phyloP scores from a whole-genome alignment of 2,113 vertebrate species.

The Polyodon spathula region DNA sequence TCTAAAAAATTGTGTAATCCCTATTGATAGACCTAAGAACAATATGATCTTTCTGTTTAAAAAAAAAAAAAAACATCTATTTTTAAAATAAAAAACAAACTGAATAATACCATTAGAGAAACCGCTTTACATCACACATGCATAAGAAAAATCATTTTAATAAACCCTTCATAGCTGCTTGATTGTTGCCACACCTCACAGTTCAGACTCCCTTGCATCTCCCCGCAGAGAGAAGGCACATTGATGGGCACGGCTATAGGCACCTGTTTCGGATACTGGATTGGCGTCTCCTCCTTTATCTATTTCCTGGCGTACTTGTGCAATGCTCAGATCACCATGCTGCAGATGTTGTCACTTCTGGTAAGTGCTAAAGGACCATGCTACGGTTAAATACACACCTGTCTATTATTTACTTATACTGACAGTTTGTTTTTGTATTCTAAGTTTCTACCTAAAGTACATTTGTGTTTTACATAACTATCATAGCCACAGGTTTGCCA shows the following conservation, averaged over 20 bases:
- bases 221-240: constrained; percentile 82
- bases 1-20: too few relatives aligned
- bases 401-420: not conserved
- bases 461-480: too few relatives aligned
- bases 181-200: not conserved
- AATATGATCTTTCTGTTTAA: too few relatives aligned
- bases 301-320: constrained; percentile 93
- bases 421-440: too few relatives aligned
- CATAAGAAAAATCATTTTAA: not conserved
- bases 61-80: too few relatives aligned
- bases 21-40: too few relatives aligned
- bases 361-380: constrained; percentile 43
- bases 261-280: constrained; percentile 96
- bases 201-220: constrained; percentile 21
- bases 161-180: not conserved
- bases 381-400: not conserved
- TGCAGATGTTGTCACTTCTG: constrained; percentile 89
- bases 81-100: too few relatives aligned
- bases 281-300: constrained; percentile 86
- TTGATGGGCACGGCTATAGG: constrained; percentile 97
- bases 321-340: constrained; percentile 95
- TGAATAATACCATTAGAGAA: too few relatives aligned
- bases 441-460: too few relatives aligned
- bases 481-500: too few relatives aligned
- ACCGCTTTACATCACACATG: too few relatives aligned